Conservation (phyloP, 1,140 invertebrate genomes). For the Armadillidium nasatum region DNA sequence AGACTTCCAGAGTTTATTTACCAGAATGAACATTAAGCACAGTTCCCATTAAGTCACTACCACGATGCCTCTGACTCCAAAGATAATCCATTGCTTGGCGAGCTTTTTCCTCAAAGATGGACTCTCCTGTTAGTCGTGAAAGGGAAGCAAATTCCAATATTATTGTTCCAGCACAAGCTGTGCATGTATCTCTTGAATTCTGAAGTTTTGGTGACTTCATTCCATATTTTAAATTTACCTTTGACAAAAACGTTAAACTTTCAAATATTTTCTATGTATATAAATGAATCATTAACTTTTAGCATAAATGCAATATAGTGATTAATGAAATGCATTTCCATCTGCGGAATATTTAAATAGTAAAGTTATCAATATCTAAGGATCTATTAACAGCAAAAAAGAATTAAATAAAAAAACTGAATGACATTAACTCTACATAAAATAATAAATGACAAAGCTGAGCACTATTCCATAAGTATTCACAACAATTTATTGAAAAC, state of each 20-base stretch:
- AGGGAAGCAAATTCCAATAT: constrained; percentile 95
- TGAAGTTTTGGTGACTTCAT: constrained; percentile 66
- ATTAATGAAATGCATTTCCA: too few species aligned
- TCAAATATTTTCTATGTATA: not conserved
- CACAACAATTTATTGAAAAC: not conserved
- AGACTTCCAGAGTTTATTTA: too few species aligned
- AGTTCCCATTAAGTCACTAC: constrained; percentile 87
- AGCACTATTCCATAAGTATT: constrained; percentile 8
- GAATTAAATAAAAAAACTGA: too few species aligned
- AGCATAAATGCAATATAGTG: too few species aligned
- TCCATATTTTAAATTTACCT: constrained; percentile 86
- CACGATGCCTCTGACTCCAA: constrained; percentile 88
- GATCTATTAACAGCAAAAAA: too few species aligned
- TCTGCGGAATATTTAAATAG: too few species aligned
- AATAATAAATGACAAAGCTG: not conserved
- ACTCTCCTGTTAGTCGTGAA: constrained; percentile 83
- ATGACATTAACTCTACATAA: too few species aligned
- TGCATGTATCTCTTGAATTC: constrained; percentile 64
- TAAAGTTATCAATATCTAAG: too few species aligned
- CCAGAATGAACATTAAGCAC: constrained; percentile 80
- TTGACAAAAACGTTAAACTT: constrained; percentile 45
- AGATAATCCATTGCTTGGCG: constrained; percentile 94
- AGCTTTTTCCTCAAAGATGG: constrained; percentile 81
- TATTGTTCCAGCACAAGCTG: constrained; percentile 97
- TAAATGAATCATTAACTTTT: too few species aligned